Base-by-base conservation (phyloP, 2,888 invertebrate genomes). In the Desoria tigrina region DNA sequence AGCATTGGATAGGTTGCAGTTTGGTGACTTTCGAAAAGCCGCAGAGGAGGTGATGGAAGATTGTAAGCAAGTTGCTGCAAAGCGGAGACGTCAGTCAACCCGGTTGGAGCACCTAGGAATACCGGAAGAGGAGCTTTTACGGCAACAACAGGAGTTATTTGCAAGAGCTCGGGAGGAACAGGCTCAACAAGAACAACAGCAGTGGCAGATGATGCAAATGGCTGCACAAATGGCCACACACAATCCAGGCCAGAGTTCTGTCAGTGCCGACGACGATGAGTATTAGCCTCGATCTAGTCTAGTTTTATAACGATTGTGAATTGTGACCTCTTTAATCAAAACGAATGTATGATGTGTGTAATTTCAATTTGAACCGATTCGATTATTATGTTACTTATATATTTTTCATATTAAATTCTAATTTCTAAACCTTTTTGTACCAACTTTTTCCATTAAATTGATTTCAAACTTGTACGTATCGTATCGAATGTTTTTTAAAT, bases 71-170 rank as follows among this genome's bases (percentile, higher is more conserved):
- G 94, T 95, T 6, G 97, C 96, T n/a, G 96, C 96, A 0, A 96
- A 95, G 80, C 84, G 94, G 74, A 84, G 97, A 78, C 84, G 96
- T 71, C 95, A 97, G 79, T 97, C 96, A 78, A 96, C 97, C 16
- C 85, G 97, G 66, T 84, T 99, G 63, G 98, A 99, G 82, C 97
- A 99, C 82, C 85, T 98, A 65, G 99, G 99, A 2, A 98, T 99
- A 78, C 98, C 99, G 1, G 99, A 99, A 81, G 99, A 98, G 80
- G 96, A 99, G 80, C 82, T 99, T 24, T 82, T 96, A 45, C 84
- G 95, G 62, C 97, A 98, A 79, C 99, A 99, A 78, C 97, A 98
- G 80, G 96, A 95, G 82, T 82, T 99, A 24, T 98, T 99, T 85
- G 96, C 96, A 7, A 94, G 92, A 62, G 76, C 76, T 11, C 63